Conservation (phyloP, 1,140 invertebrate genomes). For the Zeugodacus cucurbitae region DNA sequence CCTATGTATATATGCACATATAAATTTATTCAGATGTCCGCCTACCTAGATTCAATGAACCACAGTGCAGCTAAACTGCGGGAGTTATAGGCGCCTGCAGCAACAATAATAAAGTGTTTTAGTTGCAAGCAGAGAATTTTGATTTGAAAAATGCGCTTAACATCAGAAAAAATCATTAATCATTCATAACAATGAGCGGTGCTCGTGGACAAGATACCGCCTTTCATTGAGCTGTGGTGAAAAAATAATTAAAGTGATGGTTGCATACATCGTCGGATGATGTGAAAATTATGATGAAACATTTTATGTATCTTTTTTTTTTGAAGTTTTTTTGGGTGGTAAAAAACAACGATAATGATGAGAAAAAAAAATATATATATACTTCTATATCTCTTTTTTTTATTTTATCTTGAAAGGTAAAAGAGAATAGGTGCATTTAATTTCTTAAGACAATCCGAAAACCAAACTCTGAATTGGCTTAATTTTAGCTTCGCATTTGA, state of each 20-base stretch:
- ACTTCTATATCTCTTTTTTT: too few species aligned
- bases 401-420: too few species aligned
- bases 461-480: too few species aligned
- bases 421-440: too few species aligned
- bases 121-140: not conserved
- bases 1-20: not conserved
- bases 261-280: slow-evolving; percentile 9
- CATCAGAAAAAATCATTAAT: slow-evolving; percentile 30
- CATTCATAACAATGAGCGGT: slow-evolving; percentile 16
- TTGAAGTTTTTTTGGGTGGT: not conserved
- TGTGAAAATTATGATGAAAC: not conserved
- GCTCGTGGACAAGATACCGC: not conserved
- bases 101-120: not conserved
- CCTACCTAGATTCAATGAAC: not conserved
- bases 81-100: not conserved
- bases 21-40: not conserved
- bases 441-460: too few species aligned
- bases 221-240: not conserved
- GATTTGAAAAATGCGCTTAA: slow-evolving; percentile 33
- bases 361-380: not conserved
- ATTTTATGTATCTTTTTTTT: not conserved
- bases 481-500: too few species aligned
- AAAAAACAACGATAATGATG: not conserved
- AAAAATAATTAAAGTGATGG: not conserved
- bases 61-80: not conserved